A percentile compares a stretch with the other conserved stretches of the same genome.
Evolutionary conservation across 2,888 invertebrate species (phyloP).

Genomic region (Zaprionus obscuricornis): DNA sequence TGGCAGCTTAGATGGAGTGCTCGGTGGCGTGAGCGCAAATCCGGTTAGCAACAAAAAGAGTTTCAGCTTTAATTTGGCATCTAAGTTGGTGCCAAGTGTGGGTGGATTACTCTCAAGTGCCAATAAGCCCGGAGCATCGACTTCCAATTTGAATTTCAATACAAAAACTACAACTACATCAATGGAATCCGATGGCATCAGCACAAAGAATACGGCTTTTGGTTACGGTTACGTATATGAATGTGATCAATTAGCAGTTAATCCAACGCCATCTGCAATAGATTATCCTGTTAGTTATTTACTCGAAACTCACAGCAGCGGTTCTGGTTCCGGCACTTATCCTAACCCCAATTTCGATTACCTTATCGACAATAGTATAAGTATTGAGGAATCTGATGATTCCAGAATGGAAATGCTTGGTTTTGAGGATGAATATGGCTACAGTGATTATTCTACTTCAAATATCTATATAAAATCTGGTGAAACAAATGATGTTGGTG

Average conservation of each 20-base stretch:
- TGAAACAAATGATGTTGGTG: constrained; percentile 49
- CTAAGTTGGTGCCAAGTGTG: constrained; percentile 79
- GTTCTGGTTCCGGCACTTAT: background rate
- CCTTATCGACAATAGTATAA: constrained; percentile 16
- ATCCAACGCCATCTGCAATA: constrained; percentile 15
- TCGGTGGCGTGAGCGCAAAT: constrained; percentile 64
- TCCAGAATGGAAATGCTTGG: constrained; percentile 18
- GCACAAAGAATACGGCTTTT: constrained; percentile 1
- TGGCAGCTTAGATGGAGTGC: constrained; percentile 79
- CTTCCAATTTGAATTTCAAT: background rate
- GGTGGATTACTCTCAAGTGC: constrained; percentile 60
- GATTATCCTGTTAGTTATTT: background rate
- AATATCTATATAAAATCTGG: constrained; percentile 68
- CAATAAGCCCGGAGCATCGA: constrained; percentile 23
- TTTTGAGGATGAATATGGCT: constrained; percentile 69
- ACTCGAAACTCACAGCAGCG: background rate
- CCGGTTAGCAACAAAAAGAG: constrained; percentile 44
- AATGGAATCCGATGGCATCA: background rate
- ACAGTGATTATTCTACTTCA: constrained; percentile 63
- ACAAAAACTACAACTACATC: constrained; percentile 1
- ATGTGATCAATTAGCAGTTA: background rate
- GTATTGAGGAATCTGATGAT: constrained; percentile 6
- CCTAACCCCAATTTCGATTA: constrained; percentile 6
- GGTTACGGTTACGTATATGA: constrained; percentile 13
- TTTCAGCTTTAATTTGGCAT: constrained; percentile 79